A percentile compares a stretch with the other conserved stretches of the same genome.
Evolutionary conservation across 2,113 vertebrate genomes (phyloP).

Genomic region (Mirounga angustirostris): DNA sequence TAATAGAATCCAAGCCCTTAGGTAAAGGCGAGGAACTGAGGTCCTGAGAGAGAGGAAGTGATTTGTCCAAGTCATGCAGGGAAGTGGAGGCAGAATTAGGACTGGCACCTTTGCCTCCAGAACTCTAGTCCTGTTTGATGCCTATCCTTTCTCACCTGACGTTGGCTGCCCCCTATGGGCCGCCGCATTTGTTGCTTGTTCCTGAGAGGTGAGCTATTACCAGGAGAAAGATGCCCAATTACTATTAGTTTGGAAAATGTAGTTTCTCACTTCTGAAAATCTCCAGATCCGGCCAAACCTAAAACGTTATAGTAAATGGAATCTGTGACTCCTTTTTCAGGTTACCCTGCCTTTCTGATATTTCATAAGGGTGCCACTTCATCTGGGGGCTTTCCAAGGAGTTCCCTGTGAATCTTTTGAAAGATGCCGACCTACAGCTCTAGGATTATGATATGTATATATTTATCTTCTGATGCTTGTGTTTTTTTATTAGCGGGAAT

Average conservation of each 20-base stretch:
- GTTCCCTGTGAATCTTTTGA: neutral
- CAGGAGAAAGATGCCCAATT: neutral
- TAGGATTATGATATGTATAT: neutral
- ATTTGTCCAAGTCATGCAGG: conserved; percentile 46
- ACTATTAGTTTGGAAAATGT: conserved; percentile 16
- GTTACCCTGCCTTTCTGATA: conserved; percentile 19
- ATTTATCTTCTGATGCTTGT: neutral
- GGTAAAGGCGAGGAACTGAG: neutral
- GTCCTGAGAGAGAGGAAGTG: conserved; percentile 53
- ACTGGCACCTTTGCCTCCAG: neutral
- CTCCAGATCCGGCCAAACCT: neutral
- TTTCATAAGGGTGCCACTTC: neutral
- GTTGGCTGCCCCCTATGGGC: conserved; percentile 74
- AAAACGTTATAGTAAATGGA: conserved; percentile 10
- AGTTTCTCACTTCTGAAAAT: conserved; percentile 22
- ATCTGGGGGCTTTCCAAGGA: conserved; percentile 18
- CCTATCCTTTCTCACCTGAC: neutral
- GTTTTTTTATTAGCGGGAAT: neutral
- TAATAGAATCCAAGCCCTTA: conserved; percentile 19
- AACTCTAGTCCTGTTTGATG: neutral
- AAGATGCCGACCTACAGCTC: neutral
- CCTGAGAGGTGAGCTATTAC: neutral
- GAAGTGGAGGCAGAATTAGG: neutral
- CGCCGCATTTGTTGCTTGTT: neutral
- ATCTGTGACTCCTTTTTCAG: neutral